phyloP scores from a whole-genome alignment of 2,113 vertebrate species.

The Ceuthmochares aereus region DNA sequence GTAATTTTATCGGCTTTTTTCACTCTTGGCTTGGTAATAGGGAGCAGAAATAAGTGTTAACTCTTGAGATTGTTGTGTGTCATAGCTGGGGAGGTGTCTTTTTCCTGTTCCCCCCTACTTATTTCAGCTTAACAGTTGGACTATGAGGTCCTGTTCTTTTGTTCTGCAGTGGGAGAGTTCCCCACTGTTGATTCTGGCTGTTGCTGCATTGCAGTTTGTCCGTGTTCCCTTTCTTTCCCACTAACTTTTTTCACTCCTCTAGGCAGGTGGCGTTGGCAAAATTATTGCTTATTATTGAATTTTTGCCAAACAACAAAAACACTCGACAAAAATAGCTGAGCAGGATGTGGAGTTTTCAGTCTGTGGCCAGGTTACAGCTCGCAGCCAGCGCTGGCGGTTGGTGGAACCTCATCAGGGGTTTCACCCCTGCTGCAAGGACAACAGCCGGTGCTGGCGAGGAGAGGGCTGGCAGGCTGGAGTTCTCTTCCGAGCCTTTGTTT shows the following conservation, averaged over 20 bases:
- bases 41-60: accelerated
- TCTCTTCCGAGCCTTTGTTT: neutral
- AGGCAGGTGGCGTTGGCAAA: neutral
- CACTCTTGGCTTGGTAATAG: accelerated
- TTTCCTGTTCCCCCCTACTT: neutral
- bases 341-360: neutral
- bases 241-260: neutral
- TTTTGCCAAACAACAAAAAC: neutral
- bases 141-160: neutral
- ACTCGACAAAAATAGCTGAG: neutral
- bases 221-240: neutral
- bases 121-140: accelerated
- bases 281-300: neutral
- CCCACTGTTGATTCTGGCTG: neutral
- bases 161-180: neutral
- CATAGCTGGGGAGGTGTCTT: neutral
- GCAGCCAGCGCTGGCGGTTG: neutral
- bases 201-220: constrained; percentile 5
- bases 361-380: neutral
- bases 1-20: too few relatives aligned
- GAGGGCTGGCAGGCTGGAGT: neutral
- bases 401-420: neutral
- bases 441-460: neutral
- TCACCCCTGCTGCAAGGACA: neutral
- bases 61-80: neutral